Percentiles rank a stretch among this genome's conserved stretches.
Evolutionary conservation across 1,140 invertebrate species (phyloP).

Genomic region (Chrysoperla carnea): DNA sequence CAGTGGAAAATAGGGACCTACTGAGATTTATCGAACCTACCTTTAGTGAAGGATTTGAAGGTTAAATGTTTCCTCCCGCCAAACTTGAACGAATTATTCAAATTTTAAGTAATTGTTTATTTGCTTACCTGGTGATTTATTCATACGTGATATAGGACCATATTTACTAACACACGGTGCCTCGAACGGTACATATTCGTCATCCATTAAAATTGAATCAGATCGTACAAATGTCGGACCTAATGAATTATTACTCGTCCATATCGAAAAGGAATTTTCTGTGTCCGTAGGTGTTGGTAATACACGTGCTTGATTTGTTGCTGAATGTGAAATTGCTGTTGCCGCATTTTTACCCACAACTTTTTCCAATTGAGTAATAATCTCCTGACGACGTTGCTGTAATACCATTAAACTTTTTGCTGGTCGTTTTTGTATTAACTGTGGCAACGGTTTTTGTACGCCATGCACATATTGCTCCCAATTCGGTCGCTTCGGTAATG

Average conservation of each 20-base stretch:
- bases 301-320: conserved; percentile 16
- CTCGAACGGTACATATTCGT: conserved; percentile 59
- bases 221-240: conserved; percentile 37
- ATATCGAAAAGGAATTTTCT: conserved; percentile 23
- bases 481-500: conserved; percentile 3
- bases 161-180: conserved; percentile 52
- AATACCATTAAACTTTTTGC: conserved; percentile 37
- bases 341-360: conserved; percentile 34
- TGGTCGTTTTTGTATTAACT: conserved; percentile 1
- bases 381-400: conserved; percentile 44
- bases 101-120: no score
- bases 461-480: conserved; percentile 4
- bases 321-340: conserved; percentile 22
- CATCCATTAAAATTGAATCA: conserved; percentile 47
- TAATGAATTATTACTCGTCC: conserved; percentile 20
- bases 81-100: no score
- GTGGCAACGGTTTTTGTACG: not conserved
- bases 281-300: conserved; percentile 23
- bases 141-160: conserved; percentile 60
- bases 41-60: no score
- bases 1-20: no score
- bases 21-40: no score
- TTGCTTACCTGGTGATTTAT: conserved; percentile 23
- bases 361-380: conserved; percentile 45
- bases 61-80: no score